A percentile compares a stretch with the other conserved stretches of the same genome.
These are phyloP conservation scores for Oscheius sp. DNA, from an alignment of 1,140 invertebrate species.

Conservation along the genomic window DNA sequence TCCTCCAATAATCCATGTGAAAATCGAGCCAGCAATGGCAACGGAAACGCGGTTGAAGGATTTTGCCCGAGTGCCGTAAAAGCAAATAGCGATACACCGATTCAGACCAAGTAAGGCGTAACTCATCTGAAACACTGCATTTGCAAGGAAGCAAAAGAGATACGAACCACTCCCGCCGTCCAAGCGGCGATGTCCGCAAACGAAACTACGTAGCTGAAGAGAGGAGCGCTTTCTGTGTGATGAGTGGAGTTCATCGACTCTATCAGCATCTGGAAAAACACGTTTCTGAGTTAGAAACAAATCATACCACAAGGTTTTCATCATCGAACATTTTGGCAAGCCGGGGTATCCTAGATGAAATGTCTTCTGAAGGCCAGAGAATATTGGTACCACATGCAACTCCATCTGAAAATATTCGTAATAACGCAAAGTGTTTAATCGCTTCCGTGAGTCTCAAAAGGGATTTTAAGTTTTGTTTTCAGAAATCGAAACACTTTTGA, in stretches of 20 bases:
- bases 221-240: background rate
- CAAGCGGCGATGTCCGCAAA: conserved; percentile 50
- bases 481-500: no score
- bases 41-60: conserved; percentile 53
- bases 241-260: conserved; percentile 5
- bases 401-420: conserved; percentile 15
- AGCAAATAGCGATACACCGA: conserved; percentile 56
- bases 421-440: background rate
- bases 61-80: conserved; percentile 54
- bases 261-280: background rate
- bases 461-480: no score
- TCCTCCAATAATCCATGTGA: conserved; percentile 50
- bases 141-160: conserved; percentile 16
- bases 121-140: conserved; percentile 33
- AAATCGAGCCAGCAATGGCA: conserved; percentile 45
- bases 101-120: conserved; percentile 51
- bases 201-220: conserved; percentile 42
- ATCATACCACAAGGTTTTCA: conserved; percentile 5
- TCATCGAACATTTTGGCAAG: background rate
- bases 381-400: conserved; percentile 17
- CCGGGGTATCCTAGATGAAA: background rate
- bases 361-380: conserved; percentile 30
- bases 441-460: no score
- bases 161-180: conserved; percentile 50
- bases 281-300: background rate